A percentile compares a stretch with the other conserved stretches of the same genome.
Evolutionary conservation across 64 coral and sea anemone genomes (phyloP).

Genomic region (Stichodactyla mertensii): DNA sequence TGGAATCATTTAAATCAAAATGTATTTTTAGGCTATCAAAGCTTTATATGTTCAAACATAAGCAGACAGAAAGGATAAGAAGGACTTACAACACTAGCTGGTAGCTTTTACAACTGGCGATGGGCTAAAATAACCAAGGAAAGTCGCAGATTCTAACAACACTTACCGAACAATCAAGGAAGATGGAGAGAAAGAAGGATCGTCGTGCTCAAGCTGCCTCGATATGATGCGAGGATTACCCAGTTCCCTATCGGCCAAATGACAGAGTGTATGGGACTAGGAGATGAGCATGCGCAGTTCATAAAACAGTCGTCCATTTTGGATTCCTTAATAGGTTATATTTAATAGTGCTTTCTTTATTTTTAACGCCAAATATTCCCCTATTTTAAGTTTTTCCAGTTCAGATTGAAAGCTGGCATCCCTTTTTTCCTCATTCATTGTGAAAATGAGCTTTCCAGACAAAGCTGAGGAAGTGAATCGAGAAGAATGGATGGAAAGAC

Average conservation of each 20-base stretch:
- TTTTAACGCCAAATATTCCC: not conserved
- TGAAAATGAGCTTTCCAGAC: conserved; percentile 78
- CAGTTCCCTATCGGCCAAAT: not conserved
- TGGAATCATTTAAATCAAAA: not conserved
- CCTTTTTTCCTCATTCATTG: conserved; percentile 21
- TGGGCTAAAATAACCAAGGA: not conserved
- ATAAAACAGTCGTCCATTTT: conserved; percentile 38
- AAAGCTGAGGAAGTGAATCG: conserved; percentile 80
- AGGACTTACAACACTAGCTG: not conserved
- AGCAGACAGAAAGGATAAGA: not conserved
- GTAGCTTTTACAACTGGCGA: not conserved
- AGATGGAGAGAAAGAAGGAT: conserved; percentile 40
- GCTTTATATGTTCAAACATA: not conserved
- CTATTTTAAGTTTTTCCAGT: not conserved
- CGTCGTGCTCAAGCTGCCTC: conserved; percentile 37
- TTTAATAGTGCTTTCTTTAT: not conserved
- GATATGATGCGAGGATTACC: not conserved
- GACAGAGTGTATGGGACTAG: not conserved
- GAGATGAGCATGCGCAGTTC: conserved; percentile 2
- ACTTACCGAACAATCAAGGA: conserved; percentile 5
- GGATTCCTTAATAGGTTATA: not conserved
- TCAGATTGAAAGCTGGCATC: conserved; percentile 30
- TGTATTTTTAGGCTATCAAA: not conserved
- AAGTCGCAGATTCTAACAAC: not conserved
- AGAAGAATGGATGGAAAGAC: conserved; percentile 97